phyloP scores from a whole-genome alignment of 2,797 vertebrate species.

The Falco novaeseelandiae region DNA sequence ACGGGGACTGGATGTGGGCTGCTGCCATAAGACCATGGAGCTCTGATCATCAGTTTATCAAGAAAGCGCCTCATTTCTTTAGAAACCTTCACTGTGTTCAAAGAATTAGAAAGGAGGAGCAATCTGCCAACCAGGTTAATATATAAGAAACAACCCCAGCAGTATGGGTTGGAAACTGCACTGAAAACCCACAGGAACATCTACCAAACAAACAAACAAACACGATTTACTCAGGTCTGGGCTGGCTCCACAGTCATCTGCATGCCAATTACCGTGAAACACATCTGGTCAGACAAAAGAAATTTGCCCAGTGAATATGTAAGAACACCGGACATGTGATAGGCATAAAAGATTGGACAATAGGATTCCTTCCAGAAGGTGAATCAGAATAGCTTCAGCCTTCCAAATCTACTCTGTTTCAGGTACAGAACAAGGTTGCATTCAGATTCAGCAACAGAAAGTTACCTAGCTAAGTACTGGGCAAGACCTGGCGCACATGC shows the following conservation, averaged over 20 bases:
- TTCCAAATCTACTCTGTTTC: neutral
- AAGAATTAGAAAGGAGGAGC: neutral
- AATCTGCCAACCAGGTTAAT: neutral
- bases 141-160: neutral
- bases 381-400: neutral
- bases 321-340: neutral
- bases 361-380: neutral
- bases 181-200: neutral
- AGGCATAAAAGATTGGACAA: neutral
- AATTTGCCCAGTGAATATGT: neutral
- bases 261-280: neutral
- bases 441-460: neutral
- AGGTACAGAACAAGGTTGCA: neutral
- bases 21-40: neutral
- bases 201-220: fast-evolving
- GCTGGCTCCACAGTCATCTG: neutral
- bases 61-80: neutral
- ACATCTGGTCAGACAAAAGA: neutral
- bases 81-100: neutral
- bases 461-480: neutral
- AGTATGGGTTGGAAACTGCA: neutral
- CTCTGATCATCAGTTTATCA: neutral
- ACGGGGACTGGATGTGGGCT: neutral
- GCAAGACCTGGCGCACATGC: neutral
- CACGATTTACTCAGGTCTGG: neutral